Percentiles rank a stretch among this genome's conserved stretches.
Evolutionary conservation across 1,140 invertebrate species (phyloP).

Genomic region (Teleogryllus occipitalis): DNA sequence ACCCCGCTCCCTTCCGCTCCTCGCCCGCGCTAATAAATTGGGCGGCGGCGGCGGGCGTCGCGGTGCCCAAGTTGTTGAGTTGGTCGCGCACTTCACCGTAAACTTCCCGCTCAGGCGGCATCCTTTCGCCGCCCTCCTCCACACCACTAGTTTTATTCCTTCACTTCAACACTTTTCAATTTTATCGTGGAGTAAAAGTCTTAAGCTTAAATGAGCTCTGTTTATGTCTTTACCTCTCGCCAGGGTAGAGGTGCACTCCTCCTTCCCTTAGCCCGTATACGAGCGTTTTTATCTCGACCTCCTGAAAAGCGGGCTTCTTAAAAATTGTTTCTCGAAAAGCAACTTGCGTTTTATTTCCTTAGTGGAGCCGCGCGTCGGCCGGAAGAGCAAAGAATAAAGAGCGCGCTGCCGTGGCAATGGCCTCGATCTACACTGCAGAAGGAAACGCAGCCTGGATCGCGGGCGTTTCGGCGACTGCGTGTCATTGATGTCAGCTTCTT

Average conservation of each 20-base stretch:
- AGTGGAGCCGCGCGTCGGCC: too few species aligned
- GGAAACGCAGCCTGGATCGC: too few species aligned
- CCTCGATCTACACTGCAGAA: too few species aligned
- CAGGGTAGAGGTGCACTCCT: background rate
- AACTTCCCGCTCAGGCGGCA: background rate
- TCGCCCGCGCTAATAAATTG: too few species aligned
- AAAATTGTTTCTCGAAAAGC: background rate
- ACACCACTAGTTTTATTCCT: background rate
- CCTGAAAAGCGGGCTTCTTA: background rate
- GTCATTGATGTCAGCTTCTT: too few species aligned
- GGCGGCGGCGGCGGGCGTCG: background rate
- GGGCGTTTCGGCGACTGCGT: too few species aligned
- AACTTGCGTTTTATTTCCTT: background rate
- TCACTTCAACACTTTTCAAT: background rate
- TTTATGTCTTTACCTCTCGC: background rate
- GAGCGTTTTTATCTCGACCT: background rate
- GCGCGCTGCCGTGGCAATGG: too few species aligned
- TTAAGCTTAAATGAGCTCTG: background rate
- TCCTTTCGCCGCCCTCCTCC: background rate
- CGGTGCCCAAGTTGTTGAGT: background rate
- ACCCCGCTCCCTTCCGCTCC: too few species aligned
- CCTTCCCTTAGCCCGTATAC: background rate
- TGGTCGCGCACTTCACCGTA: background rate
- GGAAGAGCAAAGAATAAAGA: too few species aligned
- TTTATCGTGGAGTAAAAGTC: background rate